A percentile compares a stretch with the other conserved stretches of the same genome.
Evolutionary conservation across 2,888 invertebrate species (phyloP).

Genomic region (Saturnia japonica): DNA sequence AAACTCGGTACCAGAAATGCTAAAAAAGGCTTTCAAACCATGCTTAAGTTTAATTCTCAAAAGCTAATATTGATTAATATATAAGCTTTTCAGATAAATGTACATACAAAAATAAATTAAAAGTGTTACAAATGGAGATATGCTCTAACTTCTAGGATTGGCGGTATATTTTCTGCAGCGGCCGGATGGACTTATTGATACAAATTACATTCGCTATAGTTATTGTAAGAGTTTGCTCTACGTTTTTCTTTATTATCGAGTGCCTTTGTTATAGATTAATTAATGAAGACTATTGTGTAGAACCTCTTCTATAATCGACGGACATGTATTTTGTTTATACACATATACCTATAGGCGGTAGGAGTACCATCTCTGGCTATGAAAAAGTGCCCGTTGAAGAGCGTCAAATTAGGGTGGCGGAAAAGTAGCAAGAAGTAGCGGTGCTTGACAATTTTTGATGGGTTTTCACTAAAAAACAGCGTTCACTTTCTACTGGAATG

Average conservation of each 20-base stretch:
- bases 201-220: conserved; percentile 66
- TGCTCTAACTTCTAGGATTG: not conserved
- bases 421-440: too few species aligned
- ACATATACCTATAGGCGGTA: not conserved
- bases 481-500: too few species aligned
- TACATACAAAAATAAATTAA: too few species aligned
- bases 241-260: not conserved
- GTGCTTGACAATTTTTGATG: too few species aligned
- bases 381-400: too few species aligned
- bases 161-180: conserved; percentile 34
- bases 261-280: conserved; percentile 11
- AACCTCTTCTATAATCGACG: not conserved
- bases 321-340: not conserved
- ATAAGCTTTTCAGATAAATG: too few species aligned
- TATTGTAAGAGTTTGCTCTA: conserved; percentile 36
- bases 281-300: not conserved
- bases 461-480: too few species aligned
- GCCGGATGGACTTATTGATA: conserved; percentile 61
- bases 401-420: too few species aligned
- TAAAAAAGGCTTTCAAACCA: not conserved
- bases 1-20: not conserved
- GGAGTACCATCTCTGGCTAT: too few species aligned
- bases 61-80: too few species aligned
- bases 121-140: too few species aligned
- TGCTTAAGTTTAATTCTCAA: not conserved